A percentile compares a stretch with the other conserved stretches of the same genome.
These are phyloP conservation scores for Mus pahari DNA, from an alignment of 2,113 vertebrate genomes.

Conservation along the genomic window DNA sequence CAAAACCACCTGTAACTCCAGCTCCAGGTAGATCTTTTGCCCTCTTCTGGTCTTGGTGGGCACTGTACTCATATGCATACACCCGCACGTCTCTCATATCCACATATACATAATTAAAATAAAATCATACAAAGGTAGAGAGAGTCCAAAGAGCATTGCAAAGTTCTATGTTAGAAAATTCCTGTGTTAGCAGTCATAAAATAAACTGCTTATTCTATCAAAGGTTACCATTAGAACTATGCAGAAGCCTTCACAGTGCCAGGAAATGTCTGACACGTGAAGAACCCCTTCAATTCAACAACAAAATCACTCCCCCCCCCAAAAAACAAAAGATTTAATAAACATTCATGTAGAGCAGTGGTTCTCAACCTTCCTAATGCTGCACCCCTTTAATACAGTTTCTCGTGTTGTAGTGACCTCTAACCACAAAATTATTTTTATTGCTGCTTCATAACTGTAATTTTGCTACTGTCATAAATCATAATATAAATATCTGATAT, in stretches of 20 bases:
- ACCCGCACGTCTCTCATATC: neutral
- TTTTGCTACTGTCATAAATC: neutral
- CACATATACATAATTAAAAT: neutral
- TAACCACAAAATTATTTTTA: neutral
- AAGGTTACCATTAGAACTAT: neutral
- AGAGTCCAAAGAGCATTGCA: neutral
- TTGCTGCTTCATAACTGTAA: neutral
- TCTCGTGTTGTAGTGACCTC: neutral
- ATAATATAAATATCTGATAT: neutral
- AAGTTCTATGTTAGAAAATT: neutral
- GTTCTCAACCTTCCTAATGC: neutral
- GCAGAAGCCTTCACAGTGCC: neutral
- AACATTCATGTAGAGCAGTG: neutral
- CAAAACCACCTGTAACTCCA: neutral
- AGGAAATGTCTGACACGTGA: neutral
- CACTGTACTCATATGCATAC: neutral
- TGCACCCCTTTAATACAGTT: neutral
- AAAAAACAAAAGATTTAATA: neutral
- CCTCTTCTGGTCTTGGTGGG: neutral
- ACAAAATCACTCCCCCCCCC: neutral
- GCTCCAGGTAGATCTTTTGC: neutral
- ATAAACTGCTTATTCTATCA: neutral
- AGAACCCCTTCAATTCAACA: constrained; percentile 16
- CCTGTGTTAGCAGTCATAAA: neutral
- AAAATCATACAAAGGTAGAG: neutral